Conservation (phyloP, 2,888 invertebrate genomes). For the Heliconius erato region DNA sequence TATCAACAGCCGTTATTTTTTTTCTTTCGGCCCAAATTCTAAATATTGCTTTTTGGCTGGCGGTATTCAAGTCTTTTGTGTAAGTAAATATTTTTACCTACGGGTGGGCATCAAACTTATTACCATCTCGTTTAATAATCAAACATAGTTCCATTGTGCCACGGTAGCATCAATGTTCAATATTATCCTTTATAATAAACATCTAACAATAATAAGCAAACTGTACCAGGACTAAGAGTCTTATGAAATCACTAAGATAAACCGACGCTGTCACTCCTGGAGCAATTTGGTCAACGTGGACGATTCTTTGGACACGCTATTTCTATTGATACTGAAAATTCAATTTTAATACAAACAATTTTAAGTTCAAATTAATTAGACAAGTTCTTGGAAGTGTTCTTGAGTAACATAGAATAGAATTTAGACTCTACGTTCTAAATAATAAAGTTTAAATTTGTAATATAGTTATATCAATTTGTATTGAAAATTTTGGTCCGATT, state of each 20-base stretch:
- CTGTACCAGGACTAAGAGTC: slow-evolving; percentile 57
- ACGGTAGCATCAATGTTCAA: background rate
- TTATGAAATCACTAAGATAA: slow-evolving; percentile 71
- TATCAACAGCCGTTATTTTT: too few species aligned
- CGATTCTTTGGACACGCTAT: slow-evolving; percentile 58
- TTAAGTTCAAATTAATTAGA: slow-evolving; percentile 45
- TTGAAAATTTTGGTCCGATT: slow-evolving; percentile 67
- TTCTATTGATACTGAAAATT: slow-evolving; percentile 46
- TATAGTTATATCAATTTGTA: slow-evolving; percentile 37
- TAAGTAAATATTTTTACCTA: background rate
- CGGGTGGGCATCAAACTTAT: background rate
- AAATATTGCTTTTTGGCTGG: too few species aligned
- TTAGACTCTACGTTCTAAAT: slow-evolving; percentile 20
- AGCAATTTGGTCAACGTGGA: slow-evolving; percentile 64
- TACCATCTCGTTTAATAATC: background rate
- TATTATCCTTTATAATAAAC: slow-evolving; percentile 15
- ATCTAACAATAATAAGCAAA: slow-evolving; percentile 55
- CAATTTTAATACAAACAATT: slow-evolving; percentile 47
- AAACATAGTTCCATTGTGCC: background rate
- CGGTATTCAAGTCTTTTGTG: too few species aligned
- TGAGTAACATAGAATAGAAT: slow-evolving; percentile 15
- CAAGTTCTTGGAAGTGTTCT: slow-evolving; percentile 17
- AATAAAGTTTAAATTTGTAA: slow-evolving; percentile 41
- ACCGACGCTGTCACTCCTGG: slow-evolving; percentile 67
- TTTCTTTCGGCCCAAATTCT: too few species aligned